Percentiles rank a stretch among this genome's conserved stretches.
Conservation (phyloP, 2,888 invertebrate genomes). For the Periphyllus acericola region DNA sequence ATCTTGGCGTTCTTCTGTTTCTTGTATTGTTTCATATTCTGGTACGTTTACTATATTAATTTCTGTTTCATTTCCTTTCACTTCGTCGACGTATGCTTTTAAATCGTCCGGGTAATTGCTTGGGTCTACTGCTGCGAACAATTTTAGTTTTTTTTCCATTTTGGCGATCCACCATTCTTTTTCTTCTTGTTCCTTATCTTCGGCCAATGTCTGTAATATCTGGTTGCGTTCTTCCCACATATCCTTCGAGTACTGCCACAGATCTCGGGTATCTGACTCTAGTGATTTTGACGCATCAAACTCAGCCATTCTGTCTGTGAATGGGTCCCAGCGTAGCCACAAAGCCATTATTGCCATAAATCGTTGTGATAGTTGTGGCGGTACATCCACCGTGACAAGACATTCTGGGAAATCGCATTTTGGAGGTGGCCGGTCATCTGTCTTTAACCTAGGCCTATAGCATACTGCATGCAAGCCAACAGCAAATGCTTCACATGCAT, state of each 20-base stretch:
- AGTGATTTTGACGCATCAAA: conserved; percentile 41
- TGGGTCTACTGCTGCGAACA: not conserved
- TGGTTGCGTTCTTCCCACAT: conserved; percentile 48
- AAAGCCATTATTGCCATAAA: conserved; percentile 72
- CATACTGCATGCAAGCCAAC: conserved; percentile 67
- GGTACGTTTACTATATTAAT: not conserved
- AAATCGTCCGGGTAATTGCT: conserved; percentile 12
- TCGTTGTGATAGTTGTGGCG: conserved; percentile 71
- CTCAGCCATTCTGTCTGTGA: conserved; percentile 68
- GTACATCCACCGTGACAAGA: conserved; percentile 71
- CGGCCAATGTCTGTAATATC: conserved; percentile 29
- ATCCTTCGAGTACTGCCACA: conserved; percentile 34
- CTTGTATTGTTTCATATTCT: not conserved
- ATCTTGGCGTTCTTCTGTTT: not conserved
- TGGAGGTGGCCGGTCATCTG: conserved; percentile 69
- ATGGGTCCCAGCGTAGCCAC: conserved; percentile 72
- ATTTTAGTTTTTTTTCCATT: conserved; percentile 57
- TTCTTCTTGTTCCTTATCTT: conserved; percentile 52
- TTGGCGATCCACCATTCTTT: conserved; percentile 41
- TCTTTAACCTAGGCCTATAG: conserved; percentile 68
- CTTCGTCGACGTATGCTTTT: not conserved
- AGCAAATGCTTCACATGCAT: conserved; percentile 67
- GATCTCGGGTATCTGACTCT: conserved; percentile 29
- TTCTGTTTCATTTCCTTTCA: not conserved
- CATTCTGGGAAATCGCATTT: conserved; percentile 71